A percentile compares a stretch with the other conserved stretches of the same genome.
These are phyloP conservation scores for Vidua macroura DNA, from an alignment of 2,113 vertebrate species.

Conservation along the genomic window DNA sequence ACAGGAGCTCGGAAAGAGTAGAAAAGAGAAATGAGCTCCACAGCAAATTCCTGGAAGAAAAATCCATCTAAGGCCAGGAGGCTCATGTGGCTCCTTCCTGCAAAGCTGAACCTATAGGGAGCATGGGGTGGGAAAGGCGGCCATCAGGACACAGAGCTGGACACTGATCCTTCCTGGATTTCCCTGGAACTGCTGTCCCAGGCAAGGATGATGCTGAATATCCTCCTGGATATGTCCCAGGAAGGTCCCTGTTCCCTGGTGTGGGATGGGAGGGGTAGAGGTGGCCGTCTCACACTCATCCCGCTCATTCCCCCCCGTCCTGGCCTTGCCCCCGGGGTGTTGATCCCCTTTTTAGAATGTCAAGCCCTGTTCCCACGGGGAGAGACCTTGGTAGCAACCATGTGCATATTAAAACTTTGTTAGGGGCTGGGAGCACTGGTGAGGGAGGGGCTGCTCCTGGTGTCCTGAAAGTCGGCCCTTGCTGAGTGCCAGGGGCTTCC, in stretches of 20 bases:
- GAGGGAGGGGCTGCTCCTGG: background rate
- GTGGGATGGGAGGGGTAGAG: rapidly evolving
- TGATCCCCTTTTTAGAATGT: background rate
- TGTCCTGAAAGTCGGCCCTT: background rate
- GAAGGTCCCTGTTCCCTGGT: background rate
- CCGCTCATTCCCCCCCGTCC: rapidly evolving
- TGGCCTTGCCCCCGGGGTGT: background rate
- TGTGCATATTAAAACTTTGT: background rate
- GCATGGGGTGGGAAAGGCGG: background rate
- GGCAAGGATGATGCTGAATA: background rate
- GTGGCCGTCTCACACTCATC: background rate
- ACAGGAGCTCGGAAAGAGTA: background rate
- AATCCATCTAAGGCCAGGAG: rapidly evolving
- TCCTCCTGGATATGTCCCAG: background rate
- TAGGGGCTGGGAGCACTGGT: too few relatives aligned
- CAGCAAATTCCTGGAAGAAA: background rate
- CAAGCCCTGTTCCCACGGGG: background rate
- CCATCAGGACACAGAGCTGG: background rate
- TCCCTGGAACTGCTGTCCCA: background rate
- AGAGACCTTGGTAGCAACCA: background rate
- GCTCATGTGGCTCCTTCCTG: background rate
- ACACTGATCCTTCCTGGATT: background rate
- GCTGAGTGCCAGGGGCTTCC: too few relatives aligned
- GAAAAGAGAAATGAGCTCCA: background rate
- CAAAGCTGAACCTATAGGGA: background rate